Evolutionary conservation across 2,113 vertebrate genomes (phyloP).

Genomic region (Speoplatyrhinus poulsoni): DNA sequence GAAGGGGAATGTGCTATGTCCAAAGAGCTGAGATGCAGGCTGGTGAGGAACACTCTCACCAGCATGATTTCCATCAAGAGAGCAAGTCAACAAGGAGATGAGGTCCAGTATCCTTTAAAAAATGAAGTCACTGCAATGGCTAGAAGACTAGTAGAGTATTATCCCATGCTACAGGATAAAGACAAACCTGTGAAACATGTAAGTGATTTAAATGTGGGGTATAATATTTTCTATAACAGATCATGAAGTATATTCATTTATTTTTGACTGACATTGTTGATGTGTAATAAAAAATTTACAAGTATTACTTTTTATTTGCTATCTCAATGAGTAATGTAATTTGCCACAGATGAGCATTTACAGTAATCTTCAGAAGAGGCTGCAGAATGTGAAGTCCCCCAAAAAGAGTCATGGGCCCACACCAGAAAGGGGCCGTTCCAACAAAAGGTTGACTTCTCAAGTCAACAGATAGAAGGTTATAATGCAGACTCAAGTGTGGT

Average conservation of each 20-base stretch:
- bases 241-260: not conserved
- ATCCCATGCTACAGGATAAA: conserved; percentile 23
- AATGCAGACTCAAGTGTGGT: conserved; percentile 8
- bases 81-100: conserved; percentile 22
- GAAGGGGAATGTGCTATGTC: conserved; percentile 17
- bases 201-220: not conserved
- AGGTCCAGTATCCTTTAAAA: conserved; percentile 23
- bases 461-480: not conserved
- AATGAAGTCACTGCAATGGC: conserved; percentile 17
- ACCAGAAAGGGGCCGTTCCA: not conserved
- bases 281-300: no score
- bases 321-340: not conserved
- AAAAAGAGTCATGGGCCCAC: conserved; percentile 5
- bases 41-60: conserved; percentile 33
- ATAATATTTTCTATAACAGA: not conserved
- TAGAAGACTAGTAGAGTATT: conserved; percentile 25
- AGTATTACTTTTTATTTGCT: no score
- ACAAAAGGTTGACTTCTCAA: not conserved
- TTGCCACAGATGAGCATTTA: not conserved
- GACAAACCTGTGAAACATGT: conserved; percentile 7
- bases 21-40: conserved; percentile 25
- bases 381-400: conserved; percentile 16
- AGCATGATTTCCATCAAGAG: conserved; percentile 26
- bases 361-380: not conserved
- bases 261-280: not conserved